Evolutionary conservation across 1,140 invertebrate genomes (phyloP).

Genomic region (Euwallacea similis): DNA sequence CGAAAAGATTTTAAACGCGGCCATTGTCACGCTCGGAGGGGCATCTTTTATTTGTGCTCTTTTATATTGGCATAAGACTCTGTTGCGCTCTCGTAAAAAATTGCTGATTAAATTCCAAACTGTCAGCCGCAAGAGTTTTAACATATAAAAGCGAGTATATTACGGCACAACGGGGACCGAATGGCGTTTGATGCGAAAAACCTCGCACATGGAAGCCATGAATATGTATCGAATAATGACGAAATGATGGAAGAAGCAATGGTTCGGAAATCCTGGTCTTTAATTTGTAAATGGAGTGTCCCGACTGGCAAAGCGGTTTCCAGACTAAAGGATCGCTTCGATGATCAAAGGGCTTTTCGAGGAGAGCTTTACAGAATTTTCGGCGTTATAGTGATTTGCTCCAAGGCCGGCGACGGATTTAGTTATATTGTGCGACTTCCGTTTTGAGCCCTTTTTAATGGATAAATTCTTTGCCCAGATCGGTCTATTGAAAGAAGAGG

Average conservation of each 20-base stretch:
- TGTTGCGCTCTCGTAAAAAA: not conserved
- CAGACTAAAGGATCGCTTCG: conserved; percentile 38
- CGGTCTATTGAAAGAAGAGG: too few relatives aligned
- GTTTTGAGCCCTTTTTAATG: too few relatives aligned
- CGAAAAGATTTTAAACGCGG: conserved; percentile 22
- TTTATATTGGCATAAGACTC: not conserved
- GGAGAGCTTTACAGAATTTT: conserved; percentile 38
- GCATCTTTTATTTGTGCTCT: not conserved
- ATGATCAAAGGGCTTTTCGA: conserved; percentile 42
- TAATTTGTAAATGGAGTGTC: conserved; percentile 48
- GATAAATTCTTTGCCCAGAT: too few relatives aligned
- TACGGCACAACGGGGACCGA: not conserved
- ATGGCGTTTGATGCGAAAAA: conserved; percentile 1
- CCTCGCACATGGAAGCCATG: conserved; percentile 16
- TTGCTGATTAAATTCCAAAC: not conserved
- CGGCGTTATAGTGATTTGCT: conserved; percentile 27
- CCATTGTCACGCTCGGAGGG: conserved; percentile 6
- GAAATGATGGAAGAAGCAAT: conserved; percentile 43
- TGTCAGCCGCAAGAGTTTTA: not conserved
- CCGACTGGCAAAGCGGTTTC: conserved; percentile 43
- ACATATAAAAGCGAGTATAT: not conserved
- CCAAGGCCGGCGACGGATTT: conserved; percentile 3
- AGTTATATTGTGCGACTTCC: too few relatives aligned
- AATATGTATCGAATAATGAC: conserved; percentile 40
- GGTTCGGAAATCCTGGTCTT: conserved; percentile 45